A percentile compares a stretch with the other conserved stretches of the same genome.
Conservation (phyloP, 1,140 invertebrate species). For the Caenorhabditis brenneri region DNA sequence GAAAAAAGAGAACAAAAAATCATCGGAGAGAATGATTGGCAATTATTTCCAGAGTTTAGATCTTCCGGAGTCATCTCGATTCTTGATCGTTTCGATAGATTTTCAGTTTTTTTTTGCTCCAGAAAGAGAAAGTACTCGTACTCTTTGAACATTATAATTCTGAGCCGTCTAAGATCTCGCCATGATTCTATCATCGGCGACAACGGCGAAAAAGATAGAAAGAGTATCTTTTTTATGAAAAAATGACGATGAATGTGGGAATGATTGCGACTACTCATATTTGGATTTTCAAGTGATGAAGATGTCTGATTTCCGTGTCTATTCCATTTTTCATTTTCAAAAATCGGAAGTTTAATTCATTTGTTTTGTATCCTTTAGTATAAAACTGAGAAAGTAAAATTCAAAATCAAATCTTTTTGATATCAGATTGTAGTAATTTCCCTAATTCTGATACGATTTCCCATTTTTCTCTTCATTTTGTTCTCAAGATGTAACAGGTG, state of each 20-base stretch:
- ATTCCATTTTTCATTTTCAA: background rate
- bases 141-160: conserved; percentile 18
- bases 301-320: background rate
- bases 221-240: background rate
- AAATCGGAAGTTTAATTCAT: no score
- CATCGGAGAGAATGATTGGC: background rate
- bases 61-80: background rate
- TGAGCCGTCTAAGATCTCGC: background rate
- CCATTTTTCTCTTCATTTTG: no score
- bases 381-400: no score
- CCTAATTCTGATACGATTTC: background rate
- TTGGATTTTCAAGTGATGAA: background rate
- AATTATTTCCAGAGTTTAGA: background rate
- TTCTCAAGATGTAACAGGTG: background rate
- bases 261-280: conserved; percentile 18
- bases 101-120: background rate
- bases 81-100: background rate
- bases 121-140: background rate
- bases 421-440: background rate
- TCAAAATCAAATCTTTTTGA: background rate
- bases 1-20: background rate
- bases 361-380: no score
- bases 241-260: conserved; percentile 29
- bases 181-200: background rate
- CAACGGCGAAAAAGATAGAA: background rate